Evolutionary conservation across 2,888 invertebrate genomes (phyloP).

Genomic region (Clunio marinus): DNA sequence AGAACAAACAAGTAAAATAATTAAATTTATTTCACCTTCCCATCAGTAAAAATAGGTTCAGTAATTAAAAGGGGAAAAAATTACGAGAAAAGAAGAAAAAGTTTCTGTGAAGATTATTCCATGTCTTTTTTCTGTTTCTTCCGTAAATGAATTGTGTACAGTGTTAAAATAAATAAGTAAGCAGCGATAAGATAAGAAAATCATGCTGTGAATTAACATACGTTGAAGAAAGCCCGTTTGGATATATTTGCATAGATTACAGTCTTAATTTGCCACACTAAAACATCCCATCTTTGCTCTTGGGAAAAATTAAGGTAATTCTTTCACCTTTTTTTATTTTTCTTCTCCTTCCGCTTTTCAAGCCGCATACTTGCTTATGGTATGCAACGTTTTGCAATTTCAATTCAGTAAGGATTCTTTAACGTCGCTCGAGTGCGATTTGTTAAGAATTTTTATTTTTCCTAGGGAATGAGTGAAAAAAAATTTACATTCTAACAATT

Average conservation of each 20-base stretch:
- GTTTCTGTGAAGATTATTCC: too few species aligned
- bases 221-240: not conserved
- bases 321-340: not conserved
- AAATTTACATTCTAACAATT: not conserved
- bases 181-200: constrained; percentile 10
- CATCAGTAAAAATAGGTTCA: too few species aligned
- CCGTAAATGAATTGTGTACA: not conserved
- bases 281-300: constrained; percentile 5
- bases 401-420: not conserved
- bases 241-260: constrained; percentile 34
- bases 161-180: not conserved
- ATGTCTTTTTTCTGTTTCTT: not conserved
- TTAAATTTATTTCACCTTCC: not conserved
- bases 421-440: not conserved
- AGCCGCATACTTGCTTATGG: too few species aligned
- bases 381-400: not conserved
- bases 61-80: constrained; percentile 4
- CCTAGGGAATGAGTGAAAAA: not conserved
- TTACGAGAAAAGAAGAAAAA: constrained; percentile 5
- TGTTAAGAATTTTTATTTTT: not conserved
- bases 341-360: too few species aligned
- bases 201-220: not conserved
- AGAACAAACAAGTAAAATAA: not conserved
- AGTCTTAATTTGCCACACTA: constrained; percentile 25
- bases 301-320: not conserved